Base-by-base conservation (phyloP, 2,888 invertebrate genomes). In the Zele albiditarsus region DNA sequence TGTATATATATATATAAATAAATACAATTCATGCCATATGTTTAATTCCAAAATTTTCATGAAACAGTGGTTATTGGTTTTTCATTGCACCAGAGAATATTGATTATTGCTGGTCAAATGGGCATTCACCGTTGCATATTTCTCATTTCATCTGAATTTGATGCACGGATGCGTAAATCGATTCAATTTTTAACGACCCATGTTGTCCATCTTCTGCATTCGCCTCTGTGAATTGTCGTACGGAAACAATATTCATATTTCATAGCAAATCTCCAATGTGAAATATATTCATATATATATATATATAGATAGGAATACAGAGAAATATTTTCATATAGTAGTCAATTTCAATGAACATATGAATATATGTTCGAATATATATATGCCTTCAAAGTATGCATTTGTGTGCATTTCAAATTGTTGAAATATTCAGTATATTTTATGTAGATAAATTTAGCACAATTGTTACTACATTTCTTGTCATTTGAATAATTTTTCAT, bases 101-200 rank as follows among this genome's bases (percentile, higher is more conserved):
- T 80, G 83, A 84, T 84, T 82, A 81, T 83, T 73, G 67, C 72
- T 62, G 75, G 70, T 71, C 72, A 60, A 78, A 75, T 63, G 58
- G 20, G 20, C 49, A 57, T 79, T 76, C 70, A 63, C 38, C 76
- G 74, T 70, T 78, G 74, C 76, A 79, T 76, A 75, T 83, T 82
- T 78, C 81, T 82, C 82, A 76, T 79, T 63, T 74, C 77, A 85
- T 83, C 82, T 84, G 80, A 85, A 85, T 85, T 84, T 84, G 82
- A 84, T 81, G 84, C 82, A 73, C 81, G 78, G 62, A 75, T 79
- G 82, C 80, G 81, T 81, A 84, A 84, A 84, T 82, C 81, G 82
- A 85, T 85, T 84, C 84, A 84, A 84, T 84, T 85, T 85, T 85
- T 85, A 85, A 85, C 84, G 82, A 85, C 82, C 82, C 82, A 74